phyloP scores from a whole-genome alignment of 1,140 invertebrate species.

The Cyclargus thomasi region DNA sequence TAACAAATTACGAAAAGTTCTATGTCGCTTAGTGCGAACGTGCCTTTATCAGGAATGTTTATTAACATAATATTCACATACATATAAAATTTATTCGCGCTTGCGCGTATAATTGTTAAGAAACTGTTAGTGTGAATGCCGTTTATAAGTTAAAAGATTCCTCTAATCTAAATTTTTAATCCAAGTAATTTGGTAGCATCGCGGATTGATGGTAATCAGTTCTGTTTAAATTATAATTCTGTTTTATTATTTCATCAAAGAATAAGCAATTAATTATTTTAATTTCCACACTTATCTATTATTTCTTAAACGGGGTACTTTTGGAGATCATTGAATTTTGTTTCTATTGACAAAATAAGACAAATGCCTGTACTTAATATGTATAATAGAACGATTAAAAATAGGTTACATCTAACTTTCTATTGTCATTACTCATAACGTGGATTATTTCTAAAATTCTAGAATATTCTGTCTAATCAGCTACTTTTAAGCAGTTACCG shows the following conservation, averaged over 20 bases:
- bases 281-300: background rate
- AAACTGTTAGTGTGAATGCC: background rate
- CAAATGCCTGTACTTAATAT: no score
- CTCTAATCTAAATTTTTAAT: background rate
- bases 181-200: background rate
- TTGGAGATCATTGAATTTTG: background rate
- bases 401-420: no score
- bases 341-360: background rate
- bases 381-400: no score
- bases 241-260: background rate
- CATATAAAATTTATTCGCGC: background rate
- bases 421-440: no score
- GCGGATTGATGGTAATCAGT: background rate
- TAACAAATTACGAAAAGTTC: background rate
- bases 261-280: background rate
- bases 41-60: background rate
- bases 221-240: background rate
- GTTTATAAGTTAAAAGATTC: background rate
- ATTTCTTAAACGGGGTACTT: background rate
- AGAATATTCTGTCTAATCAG: no score
- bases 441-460: no score
- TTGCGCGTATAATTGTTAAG: background rate
- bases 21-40: slow-evolving; percentile 16
- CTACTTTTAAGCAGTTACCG: no score
- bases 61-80: background rate